Base-by-base conservation (phyloP, 2,888 invertebrate genomes). In the Apamea epomidion region DNA sequence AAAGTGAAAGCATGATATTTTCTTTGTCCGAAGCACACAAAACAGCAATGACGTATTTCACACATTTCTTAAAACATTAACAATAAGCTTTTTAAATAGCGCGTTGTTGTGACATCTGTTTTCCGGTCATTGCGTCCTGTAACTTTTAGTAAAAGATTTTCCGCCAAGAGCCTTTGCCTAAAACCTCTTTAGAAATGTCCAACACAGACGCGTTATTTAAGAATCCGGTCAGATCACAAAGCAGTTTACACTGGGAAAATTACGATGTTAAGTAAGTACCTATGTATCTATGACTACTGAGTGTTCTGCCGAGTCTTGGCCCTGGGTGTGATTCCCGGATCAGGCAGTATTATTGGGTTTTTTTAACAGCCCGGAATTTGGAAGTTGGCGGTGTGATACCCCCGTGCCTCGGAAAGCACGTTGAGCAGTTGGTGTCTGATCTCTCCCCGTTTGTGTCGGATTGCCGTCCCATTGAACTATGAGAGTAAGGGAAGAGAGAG, bases 101-200 rank as follows among this genome's bases (percentile, higher is more conserved):
- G 74, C 82, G 76, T 87, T 88, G 83, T 83, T 87, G 85, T 90
- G 90, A 89, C 91, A 89, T 91, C 90, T 88, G 87, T 83, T 92
- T 92, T 89, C 90, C 91, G 90, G 90, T 90, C 90, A 92, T 92
- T 91, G 90, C 91, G 80, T 88, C 85, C 70, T 67, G 85, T 80
- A 83, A 80, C 91, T 89, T 92, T 91, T 87, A 87, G 81, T 81
- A 84, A 84, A 90, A 90, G 88, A 88, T 90, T 81, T 90, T 89
- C 86, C 88, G 89, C 83, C 81, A 86, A 91, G 89, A 90, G 91
- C 80, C 80, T 86, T 86, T 80, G 80, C 85, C 83, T 85, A 85
- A 85, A 86, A 85, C 76, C 90, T 91, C 92, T 91, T 91, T 87
- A 90, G 85, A 90, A 80, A 88, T 83, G 90, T 91, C 91, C 89